phyloP scores from a whole-genome alignment of 2,113 vertebrate genomes.

The Elaphurus davidianus region DNA sequence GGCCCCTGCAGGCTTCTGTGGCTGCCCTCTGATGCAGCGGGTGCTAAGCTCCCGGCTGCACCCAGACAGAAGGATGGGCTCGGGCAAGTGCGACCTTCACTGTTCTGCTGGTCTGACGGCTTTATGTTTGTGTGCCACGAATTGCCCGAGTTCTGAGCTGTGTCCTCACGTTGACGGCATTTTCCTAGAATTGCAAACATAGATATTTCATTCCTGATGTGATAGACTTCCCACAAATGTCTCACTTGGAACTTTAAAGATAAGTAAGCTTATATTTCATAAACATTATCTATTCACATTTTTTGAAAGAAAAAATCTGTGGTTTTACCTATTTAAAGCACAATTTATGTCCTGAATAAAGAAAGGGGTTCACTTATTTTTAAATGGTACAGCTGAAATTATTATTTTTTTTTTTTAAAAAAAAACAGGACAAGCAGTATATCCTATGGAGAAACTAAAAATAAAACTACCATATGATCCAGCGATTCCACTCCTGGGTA shows the following conservation, averaged over 20 bases:
- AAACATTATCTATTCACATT: not conserved
- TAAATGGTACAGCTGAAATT: not conserved
- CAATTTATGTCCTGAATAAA: not conserved
- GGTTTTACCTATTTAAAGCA: not conserved
- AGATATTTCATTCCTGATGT: not conserved
- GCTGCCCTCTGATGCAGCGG: fast-evolving
- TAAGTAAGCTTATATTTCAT: not conserved
- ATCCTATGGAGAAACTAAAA: not conserved
- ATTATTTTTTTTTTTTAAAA: not conserved
- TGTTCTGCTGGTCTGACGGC: not conserved
- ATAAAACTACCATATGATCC: not conserved
- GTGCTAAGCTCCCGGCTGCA: not conserved
- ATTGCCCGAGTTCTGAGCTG: not conserved
- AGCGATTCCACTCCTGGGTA: not conserved
- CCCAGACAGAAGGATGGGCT: no score
- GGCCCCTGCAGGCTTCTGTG: fast-evolving
- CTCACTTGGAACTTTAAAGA: not conserved
- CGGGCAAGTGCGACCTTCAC: not conserved
- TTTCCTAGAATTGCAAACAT: not conserved
- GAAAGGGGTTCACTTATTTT: not conserved
- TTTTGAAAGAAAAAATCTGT: not conserved
- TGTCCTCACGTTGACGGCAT: not conserved
- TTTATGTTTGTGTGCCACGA: not conserved
- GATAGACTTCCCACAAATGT: not conserved
- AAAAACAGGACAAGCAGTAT: not conserved